Evolutionary conservation across 2,113 vertebrate genomes (phyloP).

Genomic region (Mellivora capensis): DNA sequence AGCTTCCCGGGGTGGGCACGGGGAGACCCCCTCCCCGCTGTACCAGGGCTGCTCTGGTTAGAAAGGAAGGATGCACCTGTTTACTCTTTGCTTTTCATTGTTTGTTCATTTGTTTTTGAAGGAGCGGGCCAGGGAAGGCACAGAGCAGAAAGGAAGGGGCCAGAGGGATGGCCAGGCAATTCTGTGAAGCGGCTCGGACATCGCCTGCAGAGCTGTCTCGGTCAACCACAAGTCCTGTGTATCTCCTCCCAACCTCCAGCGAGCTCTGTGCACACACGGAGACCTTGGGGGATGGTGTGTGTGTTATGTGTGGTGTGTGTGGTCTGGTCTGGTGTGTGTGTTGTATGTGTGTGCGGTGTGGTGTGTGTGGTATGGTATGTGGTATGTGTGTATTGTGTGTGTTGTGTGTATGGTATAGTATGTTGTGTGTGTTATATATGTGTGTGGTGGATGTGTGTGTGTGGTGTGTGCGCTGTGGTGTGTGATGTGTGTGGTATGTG

Average conservation of each 20-base stretch:
- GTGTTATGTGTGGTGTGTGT: neutral
- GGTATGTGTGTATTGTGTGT: too few relatives aligned
- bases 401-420: too few relatives aligned
- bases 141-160: neutral
- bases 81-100: neutral
- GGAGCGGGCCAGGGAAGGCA: rapidly evolving
- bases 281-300: neutral
- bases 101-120: neutral
- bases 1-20: neutral
- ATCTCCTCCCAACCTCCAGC: neutral
- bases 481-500: too few relatives aligned
- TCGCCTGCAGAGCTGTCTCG: rapidly evolving
- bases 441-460: too few relatives aligned
- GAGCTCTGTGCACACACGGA: neutral
- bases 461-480: too few relatives aligned
- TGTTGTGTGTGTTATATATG: neutral
- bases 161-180: rapidly evolving
- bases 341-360: too few relatives aligned
- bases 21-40: rapidly evolving
- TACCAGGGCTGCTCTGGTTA: rapidly evolving
- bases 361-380: too few relatives aligned
- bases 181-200: rapidly evolving
- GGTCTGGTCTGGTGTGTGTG: neutral
- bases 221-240: too few relatives aligned
- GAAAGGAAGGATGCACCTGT: neutral